Percentiles rank a stretch among this genome's conserved stretches.
phyloP scores from a whole-genome alignment of 2,888 invertebrate genomes.

The Cryptophagus acutangulus region DNA sequence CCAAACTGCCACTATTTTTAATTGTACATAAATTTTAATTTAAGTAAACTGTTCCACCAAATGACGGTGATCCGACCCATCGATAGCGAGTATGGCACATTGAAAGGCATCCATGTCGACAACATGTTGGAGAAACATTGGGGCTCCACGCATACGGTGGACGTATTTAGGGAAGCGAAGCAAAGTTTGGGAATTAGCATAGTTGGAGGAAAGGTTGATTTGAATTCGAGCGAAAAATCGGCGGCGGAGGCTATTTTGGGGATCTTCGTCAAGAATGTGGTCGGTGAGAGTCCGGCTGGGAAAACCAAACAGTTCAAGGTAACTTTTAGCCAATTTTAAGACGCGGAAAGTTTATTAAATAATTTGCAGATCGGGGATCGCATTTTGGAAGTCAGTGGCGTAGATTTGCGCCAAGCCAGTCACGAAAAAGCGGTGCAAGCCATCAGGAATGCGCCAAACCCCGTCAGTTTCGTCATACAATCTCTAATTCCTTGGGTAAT shows the following conservation, averaged over 20 bases:
- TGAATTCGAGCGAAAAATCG: conserved; percentile 59
- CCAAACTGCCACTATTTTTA: too few relatives aligned
- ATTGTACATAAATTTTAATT: too few relatives aligned
- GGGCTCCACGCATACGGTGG: conserved; percentile 76
- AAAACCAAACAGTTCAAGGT: conserved; percentile 81
- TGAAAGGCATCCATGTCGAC: conserved; percentile 45
- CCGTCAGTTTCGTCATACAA: conserved; percentile 87
- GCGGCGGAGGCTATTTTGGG: conserved; percentile 68
- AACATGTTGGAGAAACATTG: conserved; percentile 66
- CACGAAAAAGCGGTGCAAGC: conserved; percentile 93
- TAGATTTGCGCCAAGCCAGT: conserved; percentile 82
- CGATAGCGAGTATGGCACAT: conserved; percentile 30
- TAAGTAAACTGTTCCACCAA: too few relatives aligned
- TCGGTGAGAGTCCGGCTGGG: conserved; percentile 91
- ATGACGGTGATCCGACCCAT: conserved; percentile 38
- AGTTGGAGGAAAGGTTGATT: conserved; percentile 88
- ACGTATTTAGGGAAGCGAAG: conserved; percentile 65
- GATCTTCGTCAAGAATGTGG: conserved; percentile 96
- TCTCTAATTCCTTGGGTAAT: conserved; percentile 67
- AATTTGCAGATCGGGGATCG: conserved; percentile 78
- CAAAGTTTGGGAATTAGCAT: conserved; percentile 94
- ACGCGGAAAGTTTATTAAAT: conserved; percentile 15
- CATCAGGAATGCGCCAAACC: conserved; percentile 85
- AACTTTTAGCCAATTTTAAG: conserved; percentile 18
- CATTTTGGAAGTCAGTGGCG: conserved; percentile 86